A percentile compares a stretch with the other conserved stretches of the same genome.
phyloP scores from a whole-genome alignment of 2,797 vertebrate species.

The Silurus aristotelis region DNA sequence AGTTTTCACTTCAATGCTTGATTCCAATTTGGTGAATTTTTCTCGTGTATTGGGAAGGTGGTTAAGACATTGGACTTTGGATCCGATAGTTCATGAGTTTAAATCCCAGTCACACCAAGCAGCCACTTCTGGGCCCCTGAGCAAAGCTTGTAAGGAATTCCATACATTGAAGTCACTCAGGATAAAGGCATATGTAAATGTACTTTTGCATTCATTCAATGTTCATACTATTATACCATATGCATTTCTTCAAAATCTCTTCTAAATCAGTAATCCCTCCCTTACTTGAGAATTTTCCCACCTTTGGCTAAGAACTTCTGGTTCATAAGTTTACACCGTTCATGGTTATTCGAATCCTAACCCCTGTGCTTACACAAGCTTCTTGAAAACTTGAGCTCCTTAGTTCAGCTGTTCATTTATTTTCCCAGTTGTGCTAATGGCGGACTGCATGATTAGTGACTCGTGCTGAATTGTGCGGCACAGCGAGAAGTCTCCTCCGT shows the following conservation, averaged over 20 bases:
- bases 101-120: too few relatives aligned
- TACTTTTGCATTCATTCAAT: neutral
- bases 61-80: too few relatives aligned
- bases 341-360: neutral
- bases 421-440: conserved; percentile 21
- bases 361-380: neutral
- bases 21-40: too few relatives aligned
- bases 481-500: conserved; percentile 8
- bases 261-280: neutral
- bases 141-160: too few relatives aligned
- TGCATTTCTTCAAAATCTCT: too few relatives aligned
- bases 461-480: conserved; percentile 25
- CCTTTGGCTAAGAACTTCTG: neutral
- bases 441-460: conserved; percentile 36
- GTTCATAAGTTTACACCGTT: conserved; percentile 3
- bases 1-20: too few relatives aligned
- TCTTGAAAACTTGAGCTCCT: neutral
- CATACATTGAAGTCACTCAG: too few relatives aligned
- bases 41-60: too few relatives aligned
- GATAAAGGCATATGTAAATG: neutral
- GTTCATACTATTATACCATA: neutral
- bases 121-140: too few relatives aligned
- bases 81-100: too few relatives aligned
- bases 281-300: neutral
- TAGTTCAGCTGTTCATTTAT: conserved; percentile 14